These are phyloP conservation scores for Lasius platythorax DNA, from an alignment of 2,888 invertebrate genomes.

Conservation along the genomic window DNA sequence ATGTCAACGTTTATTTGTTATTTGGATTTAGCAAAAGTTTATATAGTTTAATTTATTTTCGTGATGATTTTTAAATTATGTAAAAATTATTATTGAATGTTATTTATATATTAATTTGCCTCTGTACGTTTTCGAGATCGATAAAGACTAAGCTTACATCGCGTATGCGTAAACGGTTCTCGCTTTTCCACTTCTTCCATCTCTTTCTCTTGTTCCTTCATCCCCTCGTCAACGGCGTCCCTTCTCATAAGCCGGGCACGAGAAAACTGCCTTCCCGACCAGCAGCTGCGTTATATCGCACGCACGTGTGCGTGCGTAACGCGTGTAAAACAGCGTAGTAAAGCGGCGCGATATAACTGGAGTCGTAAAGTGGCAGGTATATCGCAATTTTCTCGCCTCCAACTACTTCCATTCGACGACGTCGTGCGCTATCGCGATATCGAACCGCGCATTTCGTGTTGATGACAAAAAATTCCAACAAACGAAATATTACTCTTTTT, in stretches of 20 bases:
- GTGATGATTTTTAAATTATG: background rate
- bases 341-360: slow-evolving; percentile 57
- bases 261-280: slow-evolving; percentile 44
- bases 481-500: background rate
- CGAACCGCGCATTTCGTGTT: slow-evolving; percentile 37
- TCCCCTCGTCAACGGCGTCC: slow-evolving; percentile 37
- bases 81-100: background rate
- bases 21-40: background rate
- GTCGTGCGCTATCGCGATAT: slow-evolving; percentile 52
- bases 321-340: slow-evolving; percentile 37
- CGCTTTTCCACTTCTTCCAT: background rate
- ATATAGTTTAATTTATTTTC: background rate
- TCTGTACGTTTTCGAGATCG: slow-evolving; percentile 9
- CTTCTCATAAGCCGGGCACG: slow-evolving; percentile 42
- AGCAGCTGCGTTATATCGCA: slow-evolving; percentile 39
- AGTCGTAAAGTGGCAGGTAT: slow-evolving; percentile 70
- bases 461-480: slow-evolving; percentile 33
- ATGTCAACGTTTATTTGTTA: background rate
- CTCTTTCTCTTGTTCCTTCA: slow-evolving; percentile 30
- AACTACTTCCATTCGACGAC: slow-evolving; percentile 35
- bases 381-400: slow-evolving; percentile 59
- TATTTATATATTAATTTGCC: background rate
- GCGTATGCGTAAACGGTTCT: slow-evolving; percentile 14
- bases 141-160: slow-evolving; percentile 32
- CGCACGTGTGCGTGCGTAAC: slow-evolving; percentile 43